phyloP scores from a whole-genome alignment of 2,113 vertebrate genomes.

The Zingel zingel region DNA sequence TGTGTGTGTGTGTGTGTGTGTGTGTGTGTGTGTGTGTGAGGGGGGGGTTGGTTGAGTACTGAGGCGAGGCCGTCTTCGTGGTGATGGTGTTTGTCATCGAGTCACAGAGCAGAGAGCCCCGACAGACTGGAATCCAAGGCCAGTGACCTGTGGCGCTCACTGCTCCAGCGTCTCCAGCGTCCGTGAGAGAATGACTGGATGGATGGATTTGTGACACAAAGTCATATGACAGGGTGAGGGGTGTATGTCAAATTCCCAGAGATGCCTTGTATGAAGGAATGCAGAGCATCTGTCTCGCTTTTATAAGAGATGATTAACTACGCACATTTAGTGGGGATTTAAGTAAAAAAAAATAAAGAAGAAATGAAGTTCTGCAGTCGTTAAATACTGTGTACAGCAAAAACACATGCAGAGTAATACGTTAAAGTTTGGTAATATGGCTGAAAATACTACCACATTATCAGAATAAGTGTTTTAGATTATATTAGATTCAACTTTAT shows the following conservation, averaged over 20 bases:
- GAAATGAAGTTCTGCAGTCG: background rate
- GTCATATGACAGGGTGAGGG: constrained; percentile 48
- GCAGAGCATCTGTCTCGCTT: constrained; percentile 23
- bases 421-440: background rate
- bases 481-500: background rate
- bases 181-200: constrained; percentile 54
- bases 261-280: constrained; percentile 44
- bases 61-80: constrained; percentile 39
- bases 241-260: constrained; percentile 31
- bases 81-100: constrained; percentile 52
- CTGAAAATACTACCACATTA: background rate
- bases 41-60: constrained; percentile 24
- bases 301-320: background rate
- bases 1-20: constrained; percentile 39
- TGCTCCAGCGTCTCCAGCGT: constrained; percentile 31
- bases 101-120: constrained; percentile 54
- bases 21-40: constrained; percentile 37
- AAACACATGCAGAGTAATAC: background rate
- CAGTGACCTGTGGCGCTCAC: constrained; percentile 56
- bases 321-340: background rate
- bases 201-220: constrained; percentile 56
- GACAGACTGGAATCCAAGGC: constrained; percentile 48
- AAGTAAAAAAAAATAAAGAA: background rate
- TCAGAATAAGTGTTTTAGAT: background rate
- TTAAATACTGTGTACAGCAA: background rate